Percentiles rank a stretch among this genome's conserved stretches.
These are phyloP conservation scores for Bambusicola thoracicus DNA, from an alignment of 2,113 vertebrate genomes.

Conservation along the genomic window DNA sequence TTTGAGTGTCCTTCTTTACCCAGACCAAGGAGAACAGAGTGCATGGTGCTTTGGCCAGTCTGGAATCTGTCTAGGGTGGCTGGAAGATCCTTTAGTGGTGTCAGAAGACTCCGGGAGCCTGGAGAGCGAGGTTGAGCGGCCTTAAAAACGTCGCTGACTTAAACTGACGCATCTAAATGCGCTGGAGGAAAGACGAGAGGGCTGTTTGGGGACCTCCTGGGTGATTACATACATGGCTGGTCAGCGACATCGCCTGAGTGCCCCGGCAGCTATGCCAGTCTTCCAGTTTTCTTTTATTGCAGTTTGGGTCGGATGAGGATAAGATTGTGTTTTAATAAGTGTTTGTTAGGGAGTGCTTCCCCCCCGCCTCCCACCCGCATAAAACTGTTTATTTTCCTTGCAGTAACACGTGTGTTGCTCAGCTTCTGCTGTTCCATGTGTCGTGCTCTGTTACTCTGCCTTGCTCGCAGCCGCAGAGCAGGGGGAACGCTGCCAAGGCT, in stretches of 20 bases:
- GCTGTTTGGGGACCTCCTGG: neutral
- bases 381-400: conserved; percentile 9
- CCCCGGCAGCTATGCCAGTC: neutral
- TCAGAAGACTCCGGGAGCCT: neutral
- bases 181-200: neutral
- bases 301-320: conserved; percentile 2
- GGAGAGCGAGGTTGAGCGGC: neutral
- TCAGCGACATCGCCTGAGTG: neutral
- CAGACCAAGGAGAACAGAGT: neutral
- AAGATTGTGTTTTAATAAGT: neutral
- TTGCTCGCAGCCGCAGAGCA: neutral
- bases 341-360: conserved; percentile 13
- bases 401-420: neutral
- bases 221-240: neutral
- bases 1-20: neutral
- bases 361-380: neutral
- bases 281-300: accelerated
- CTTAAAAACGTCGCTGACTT: neutral
- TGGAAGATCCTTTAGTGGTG: neutral
- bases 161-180: neutral
- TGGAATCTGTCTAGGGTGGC: neutral
- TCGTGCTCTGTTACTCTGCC: neutral
- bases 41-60: neutral
- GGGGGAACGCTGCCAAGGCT: conserved; percentile 6
- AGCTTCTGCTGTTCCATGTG: conserved; percentile 49